A percentile compares a stretch with the other conserved stretches of the same genome.
Conservation (phyloP, 2,797 vertebrate genomes). For the Notolabrus celidotus region DNA sequence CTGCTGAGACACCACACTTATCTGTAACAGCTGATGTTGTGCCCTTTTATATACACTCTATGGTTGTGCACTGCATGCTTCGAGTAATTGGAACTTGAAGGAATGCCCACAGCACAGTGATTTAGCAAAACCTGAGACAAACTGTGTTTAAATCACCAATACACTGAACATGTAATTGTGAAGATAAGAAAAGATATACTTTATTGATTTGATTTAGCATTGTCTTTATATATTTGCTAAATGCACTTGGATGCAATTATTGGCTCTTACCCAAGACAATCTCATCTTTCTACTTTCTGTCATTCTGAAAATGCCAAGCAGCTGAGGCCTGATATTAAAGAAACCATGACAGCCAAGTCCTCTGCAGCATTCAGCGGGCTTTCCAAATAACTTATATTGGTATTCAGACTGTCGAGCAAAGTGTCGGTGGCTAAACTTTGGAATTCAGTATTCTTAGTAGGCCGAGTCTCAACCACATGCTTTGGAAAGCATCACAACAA, state of each 20-base stretch:
- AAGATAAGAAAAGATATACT: no score
- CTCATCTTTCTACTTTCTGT: neutral
- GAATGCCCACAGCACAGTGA: neutral
- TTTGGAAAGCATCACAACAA: slow-evolving; percentile 3
- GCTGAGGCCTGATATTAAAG: neutral
- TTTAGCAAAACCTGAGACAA: neutral
- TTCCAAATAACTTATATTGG: neutral
- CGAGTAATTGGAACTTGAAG: neutral
- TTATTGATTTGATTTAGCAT: no score
- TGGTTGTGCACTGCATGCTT: neutral
- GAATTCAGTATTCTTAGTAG: neutral
- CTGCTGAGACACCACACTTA: slow-evolving; percentile 21
- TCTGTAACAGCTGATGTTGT: neutral
- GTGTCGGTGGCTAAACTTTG: neutral
- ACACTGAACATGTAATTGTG: no score
- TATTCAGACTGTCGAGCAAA: neutral
- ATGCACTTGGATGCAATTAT: neutral
- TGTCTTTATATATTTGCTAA: neutral
- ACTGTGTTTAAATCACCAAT: neutral
- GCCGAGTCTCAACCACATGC: neutral
- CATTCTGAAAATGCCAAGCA: neutral
- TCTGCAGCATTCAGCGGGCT: neutral
- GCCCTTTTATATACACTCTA: no score
- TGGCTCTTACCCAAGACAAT: neutral
- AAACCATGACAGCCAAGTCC: neutral